Evolutionary conservation across 2,888 invertebrate species (phyloP), one percentile per base, ranked within the genome.

Genomic region (Nebria brevicollis): DNA sequence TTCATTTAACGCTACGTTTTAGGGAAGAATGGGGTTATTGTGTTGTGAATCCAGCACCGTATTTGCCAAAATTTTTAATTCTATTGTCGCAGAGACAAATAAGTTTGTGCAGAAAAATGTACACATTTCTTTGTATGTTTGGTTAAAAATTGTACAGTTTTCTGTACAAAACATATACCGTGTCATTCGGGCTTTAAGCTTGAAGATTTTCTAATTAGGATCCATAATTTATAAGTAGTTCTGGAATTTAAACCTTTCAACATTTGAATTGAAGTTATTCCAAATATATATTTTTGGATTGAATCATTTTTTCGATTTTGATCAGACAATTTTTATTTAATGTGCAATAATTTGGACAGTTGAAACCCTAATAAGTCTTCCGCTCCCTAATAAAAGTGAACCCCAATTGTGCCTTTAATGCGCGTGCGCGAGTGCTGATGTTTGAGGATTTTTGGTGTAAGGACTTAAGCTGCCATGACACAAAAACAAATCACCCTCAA

Each of bases 361-460:
- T 54, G 13, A 11, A 54, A 54, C 54, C 54, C 54, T 54, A 54
- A 54, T 66, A 66, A 25, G 70, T 70, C 70, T 70, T 70, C 70
- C 70, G 70, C 25, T 70, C 25, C 34, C 70, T 25, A 70, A 25
- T 26, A 34, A 13, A 70, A 26, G 15, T 34, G 70, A 20, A 25
- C 25, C 70, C 66, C 66, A 25, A 15, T 25, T 54, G 70, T 70
- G 70, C 70, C 70, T 70, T 70, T 70, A 70, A 70, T 20, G 66
- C 73, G 70, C 73, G 72, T 78, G 66, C 66, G 25, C 68, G 42
- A 66, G 20, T 41, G 73, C 72, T 70, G 78, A 1, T 70, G 70
- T 78, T 78, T 77, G 72, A 77, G 77, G 72, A 72, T 72, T 64
- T 13, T 41, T 66, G 73, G 73, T 65, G 66, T 72, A 25, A 54